Evolutionary conservation across 2,113 vertebrate genomes (phyloP).

Genomic region (Laticauda laticaudata): DNA sequence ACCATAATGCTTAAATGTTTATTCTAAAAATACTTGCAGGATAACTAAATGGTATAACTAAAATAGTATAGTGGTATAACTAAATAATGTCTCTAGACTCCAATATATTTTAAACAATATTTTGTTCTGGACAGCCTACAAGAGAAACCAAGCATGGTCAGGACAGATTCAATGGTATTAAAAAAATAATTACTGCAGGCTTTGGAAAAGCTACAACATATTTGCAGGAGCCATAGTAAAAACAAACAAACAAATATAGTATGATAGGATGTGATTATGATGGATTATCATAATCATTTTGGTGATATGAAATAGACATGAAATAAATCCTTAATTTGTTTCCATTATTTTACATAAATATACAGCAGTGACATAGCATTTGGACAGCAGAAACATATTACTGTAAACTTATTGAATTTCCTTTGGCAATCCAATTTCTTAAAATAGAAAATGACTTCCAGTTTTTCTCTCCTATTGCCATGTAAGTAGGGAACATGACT

Average conservation of each 20-base stretch:
- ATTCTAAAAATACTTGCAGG: not conserved
- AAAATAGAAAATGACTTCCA: not conserved
- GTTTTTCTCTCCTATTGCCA: not conserved
- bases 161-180: not conserved
- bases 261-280: not conserved
- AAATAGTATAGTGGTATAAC: no score
- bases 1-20: not conserved
- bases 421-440: not conserved
- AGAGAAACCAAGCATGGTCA: not conserved
- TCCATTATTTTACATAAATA: not conserved
- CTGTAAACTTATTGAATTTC: not conserved
- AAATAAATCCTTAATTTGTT: not conserved
- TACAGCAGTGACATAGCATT: accelerated
- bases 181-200: not conserved
- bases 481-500: not conserved
- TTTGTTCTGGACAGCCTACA: not conserved
- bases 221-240: not conserved
- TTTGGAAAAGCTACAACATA: not conserved
- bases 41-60: not conserved
- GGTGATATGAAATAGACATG: not conserved
- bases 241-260: not conserved
- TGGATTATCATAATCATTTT: not conserved
- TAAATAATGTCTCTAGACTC: not conserved
- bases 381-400: not conserved
- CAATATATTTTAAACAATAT: not conserved